These are phyloP conservation scores for Amorpha juglandis DNA, from an alignment of 2,888 invertebrate species.

Conservation along the genomic window DNA sequence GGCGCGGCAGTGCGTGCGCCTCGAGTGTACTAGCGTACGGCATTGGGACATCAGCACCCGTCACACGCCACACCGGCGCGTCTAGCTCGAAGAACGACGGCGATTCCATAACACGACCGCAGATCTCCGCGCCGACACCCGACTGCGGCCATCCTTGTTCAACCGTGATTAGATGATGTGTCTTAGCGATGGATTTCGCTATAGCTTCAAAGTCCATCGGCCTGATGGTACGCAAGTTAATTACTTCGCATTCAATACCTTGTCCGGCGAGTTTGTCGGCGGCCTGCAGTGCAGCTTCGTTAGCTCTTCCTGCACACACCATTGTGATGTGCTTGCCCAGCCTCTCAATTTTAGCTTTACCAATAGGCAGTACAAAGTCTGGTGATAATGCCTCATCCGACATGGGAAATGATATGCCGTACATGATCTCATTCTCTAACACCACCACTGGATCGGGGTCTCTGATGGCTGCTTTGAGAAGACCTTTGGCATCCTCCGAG, in stretches of 20 bases:
- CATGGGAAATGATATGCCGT: constrained; percentile 94
- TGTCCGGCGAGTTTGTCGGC: constrained; percentile 93
- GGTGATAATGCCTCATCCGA: constrained; percentile 93
- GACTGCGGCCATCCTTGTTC: constrained; percentile 98
- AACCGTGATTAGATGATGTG: constrained; percentile 96
- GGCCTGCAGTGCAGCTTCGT: constrained; percentile 93
- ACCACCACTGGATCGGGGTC: constrained; percentile 98
- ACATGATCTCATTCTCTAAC: constrained; percentile 97
- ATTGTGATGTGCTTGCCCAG: constrained; percentile 94
- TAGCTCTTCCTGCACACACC: constrained; percentile 94
- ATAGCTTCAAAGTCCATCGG: constrained; percentile 93
- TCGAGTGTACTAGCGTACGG: constrained; percentile 96
- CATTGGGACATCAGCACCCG: constrained; percentile 98
- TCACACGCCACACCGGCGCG: constrained; percentile 95
- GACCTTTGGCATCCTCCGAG: constrained; percentile 94
- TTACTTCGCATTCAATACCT: constrained; percentile 95
- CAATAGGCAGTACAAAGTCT: constrained; percentile 96
- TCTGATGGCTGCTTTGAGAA: constrained; percentile 96
- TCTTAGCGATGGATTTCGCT: constrained; percentile 94
- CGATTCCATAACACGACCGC: constrained; percentile 96
- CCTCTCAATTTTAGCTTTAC: constrained; percentile 94
- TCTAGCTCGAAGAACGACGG: constrained; percentile 97
- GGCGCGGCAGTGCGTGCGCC: constrained; percentile 89
- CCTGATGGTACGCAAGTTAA: constrained; percentile 96
- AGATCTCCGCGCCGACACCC: constrained; percentile 97